A percentile compares a stretch with the other conserved stretches of the same genome.
phyloP scores from a whole-genome alignment of 2,797 vertebrate species.

The Acrossocheilus fasciatus region DNA sequence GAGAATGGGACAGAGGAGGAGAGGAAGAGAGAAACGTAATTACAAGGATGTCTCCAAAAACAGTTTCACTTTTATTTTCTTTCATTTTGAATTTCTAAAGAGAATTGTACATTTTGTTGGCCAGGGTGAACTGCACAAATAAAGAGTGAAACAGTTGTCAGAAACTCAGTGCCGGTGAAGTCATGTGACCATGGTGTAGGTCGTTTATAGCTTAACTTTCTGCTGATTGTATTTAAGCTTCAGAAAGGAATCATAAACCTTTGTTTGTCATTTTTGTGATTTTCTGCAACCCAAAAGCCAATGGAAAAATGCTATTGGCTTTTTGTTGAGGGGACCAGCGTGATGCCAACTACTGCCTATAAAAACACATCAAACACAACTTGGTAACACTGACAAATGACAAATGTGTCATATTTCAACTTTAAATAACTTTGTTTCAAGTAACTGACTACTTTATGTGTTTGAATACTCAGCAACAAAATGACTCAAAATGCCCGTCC shows the following conservation, averaged over 20 bases:
- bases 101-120: neutral
- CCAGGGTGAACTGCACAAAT: neutral
- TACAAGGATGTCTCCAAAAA: neutral
- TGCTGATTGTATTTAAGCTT: no score
- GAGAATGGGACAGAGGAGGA: neutral
- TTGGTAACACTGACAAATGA: neutral
- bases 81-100: neutral
- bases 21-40: neutral
- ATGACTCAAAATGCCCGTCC: neutral
- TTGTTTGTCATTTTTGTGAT: neutral
- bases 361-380: neutral
- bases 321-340: neutral
- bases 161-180: no score
- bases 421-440: neutral
- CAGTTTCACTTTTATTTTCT: neutral
- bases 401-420: neutral
- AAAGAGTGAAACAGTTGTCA: neutral
- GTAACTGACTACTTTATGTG: neutral
- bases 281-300: neutral
- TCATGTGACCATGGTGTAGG: no score
- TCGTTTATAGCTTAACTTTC: no score
- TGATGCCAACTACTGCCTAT: neutral
- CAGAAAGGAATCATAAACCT: neutral
- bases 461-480: neutral
- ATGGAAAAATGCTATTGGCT: neutral